Base-by-base conservation (phyloP, 2,797 vertebrate species). In the Eulemur mongoz region DNA sequence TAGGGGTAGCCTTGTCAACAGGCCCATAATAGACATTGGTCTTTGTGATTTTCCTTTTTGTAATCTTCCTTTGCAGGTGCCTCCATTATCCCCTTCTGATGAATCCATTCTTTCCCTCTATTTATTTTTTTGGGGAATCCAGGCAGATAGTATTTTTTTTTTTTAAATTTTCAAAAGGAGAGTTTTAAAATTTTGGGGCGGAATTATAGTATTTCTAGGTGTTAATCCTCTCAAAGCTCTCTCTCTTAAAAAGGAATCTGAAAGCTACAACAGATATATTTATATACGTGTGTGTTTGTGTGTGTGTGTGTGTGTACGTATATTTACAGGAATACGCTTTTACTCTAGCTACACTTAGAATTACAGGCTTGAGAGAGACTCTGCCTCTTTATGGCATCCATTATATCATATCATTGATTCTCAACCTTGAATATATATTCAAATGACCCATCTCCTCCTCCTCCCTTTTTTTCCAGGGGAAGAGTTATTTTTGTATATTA, bases 231-330 rank as follows among this genome's bases (percentile, higher is more conserved):
- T 30, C 57, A 65, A 91, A 87, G 38, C 40, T 30, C 1, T 20
- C 54, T 89, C 13, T 54, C 38, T 92, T 69, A 67, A 65, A 35
- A 79, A 93, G 57, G 11, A 54, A 52, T 59, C 38, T 54, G 45
- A 38, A 87, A 92, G 67, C 67, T 57, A 13, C 23, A 59, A n/a
- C 14, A 38, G 35, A 18, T 14, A 9, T 23, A 23, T 23, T 57
- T 57, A 57, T 57, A 10, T 57, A 9, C 4, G 22, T 57, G 22
- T 57, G 54, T 50, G 50, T 50, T 2, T 48, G 45, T 48, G 45
- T 54, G 52, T 54, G 20, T 52, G 52, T 52, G 52, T 57, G 22
- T 57, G 8, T 9, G 22, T 52, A 14, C 14, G 4, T 52, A 10
- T 57, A 22, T 57, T 8, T 57, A 57, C 22, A 57, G 54, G 54